Conservation (phyloP, 2,888 invertebrate genomes). For the Fragum whitleyi region DNA sequence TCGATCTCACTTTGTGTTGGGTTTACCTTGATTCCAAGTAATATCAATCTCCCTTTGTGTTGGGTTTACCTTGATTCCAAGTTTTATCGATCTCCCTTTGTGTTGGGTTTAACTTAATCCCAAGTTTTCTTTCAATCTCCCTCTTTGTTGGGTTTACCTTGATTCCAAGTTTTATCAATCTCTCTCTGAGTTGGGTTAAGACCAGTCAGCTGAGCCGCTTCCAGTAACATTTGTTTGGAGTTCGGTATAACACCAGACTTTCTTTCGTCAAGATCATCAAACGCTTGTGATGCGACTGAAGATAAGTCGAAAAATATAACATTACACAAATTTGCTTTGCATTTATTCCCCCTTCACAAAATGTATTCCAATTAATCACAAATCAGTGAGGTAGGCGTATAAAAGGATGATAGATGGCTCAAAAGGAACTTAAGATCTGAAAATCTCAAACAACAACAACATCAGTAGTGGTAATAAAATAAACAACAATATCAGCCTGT, state of each 20-base stretch:
- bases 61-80: background rate
- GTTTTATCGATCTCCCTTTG: slow-evolving; percentile 39
- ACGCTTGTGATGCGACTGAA: slow-evolving; percentile 47
- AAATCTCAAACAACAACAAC: too few species aligned
- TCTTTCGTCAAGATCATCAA: slow-evolving; percentile 40
- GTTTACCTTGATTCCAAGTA: slow-evolving; percentile 44
- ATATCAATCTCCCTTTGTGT: too few species aligned
- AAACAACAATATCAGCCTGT: too few species aligned
- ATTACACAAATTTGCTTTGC: background rate
- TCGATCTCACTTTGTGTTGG: slow-evolving; percentile 49
- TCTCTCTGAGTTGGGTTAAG: slow-evolving; percentile 55
- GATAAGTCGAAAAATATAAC: too few species aligned
- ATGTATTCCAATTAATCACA: too few species aligned
- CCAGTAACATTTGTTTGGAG: slow-evolving; percentile 28
- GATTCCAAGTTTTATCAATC: slow-evolving; percentile 27
- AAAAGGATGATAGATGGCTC: too few species aligned
- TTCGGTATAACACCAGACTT: slow-evolving; percentile 32
- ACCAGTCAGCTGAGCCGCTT: slow-evolving; percentile 44
- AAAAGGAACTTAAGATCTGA: background rate
- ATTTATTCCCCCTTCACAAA: background rate
- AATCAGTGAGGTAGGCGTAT: too few species aligned
- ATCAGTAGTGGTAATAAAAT: too few species aligned
- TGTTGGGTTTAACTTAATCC: slow-evolving; percentile 49
- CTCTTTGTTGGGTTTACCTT: background rate
- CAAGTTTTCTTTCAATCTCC: too few species aligned